Base-by-base conservation (phyloP, 1,140 invertebrate genomes). In the Drosophila ohnishii region DNA sequence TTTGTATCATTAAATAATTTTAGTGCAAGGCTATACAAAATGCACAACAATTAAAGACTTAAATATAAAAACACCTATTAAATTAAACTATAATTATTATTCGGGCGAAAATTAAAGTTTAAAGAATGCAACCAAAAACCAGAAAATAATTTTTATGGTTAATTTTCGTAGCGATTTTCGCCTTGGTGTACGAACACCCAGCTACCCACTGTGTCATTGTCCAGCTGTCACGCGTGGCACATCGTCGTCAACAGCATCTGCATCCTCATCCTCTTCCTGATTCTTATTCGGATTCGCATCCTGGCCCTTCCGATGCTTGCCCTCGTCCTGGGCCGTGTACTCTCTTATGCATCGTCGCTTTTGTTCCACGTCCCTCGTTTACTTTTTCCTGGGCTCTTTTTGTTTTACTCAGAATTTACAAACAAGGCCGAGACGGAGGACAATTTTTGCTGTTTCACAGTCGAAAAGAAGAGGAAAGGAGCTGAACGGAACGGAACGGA, bases 141-240 rank as follows among this genome's bases (percentile, higher is more conserved):
- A 19, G 48, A 32, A 11, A 53, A 13, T 35, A 32, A 22, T 47
- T 47, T 7, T 6, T 28, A 28, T 28, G 2, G 22, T 45, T 19
- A 3, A 35, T 25, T 10, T 16, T 39, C 11, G 16, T 37, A 5
- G 0, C 3, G 13, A 22, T 37, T 60, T 51, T 66, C 6, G 32
- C 35, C 35, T 32, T 60, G 28, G 45, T 69, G 65, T 66, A 69
- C n/a, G 9, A 65, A 63, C 44, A 61, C 45, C 77, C 30, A 47
- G 30, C 50, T 37, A 25, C 34, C 61, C 25, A 75, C 66, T 77
- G 70, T 84, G 84, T 88, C 85, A 88, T 89, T 88, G 84, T 89
- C 80, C 84, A 88, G 85, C 84, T 88, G 85, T 89, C 84, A 88
- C 80, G 80, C 85, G 76, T 87, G 83, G 75, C 83, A 83, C 63